phyloP scores from a whole-genome alignment of 2,888 invertebrate species.

The Apeira syringaria region DNA sequence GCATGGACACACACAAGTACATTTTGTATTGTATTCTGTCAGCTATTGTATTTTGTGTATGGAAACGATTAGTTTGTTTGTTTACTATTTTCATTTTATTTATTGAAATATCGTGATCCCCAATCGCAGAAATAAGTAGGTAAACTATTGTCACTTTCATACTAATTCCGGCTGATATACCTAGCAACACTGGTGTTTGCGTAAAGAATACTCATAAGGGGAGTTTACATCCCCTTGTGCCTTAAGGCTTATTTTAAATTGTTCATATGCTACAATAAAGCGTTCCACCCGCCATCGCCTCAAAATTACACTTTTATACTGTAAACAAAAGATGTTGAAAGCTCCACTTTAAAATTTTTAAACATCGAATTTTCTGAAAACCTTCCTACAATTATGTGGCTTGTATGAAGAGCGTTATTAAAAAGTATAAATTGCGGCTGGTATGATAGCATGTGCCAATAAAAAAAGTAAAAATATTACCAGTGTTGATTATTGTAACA shows the following conservation, averaged over 20 bases:
- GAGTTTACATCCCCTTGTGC: neutral
- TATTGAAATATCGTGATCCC: too few species aligned
- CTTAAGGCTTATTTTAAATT: slow-evolving; percentile 9
- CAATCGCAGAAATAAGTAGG: too few species aligned
- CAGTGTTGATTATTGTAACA: slow-evolving; percentile 32
- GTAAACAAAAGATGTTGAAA: slow-evolving; percentile 56
- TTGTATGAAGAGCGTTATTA: neutral
- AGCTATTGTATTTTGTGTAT: too few species aligned
- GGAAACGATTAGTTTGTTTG: too few species aligned
- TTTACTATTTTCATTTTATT: too few species aligned
- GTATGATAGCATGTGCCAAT: neutral
- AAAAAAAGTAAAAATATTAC: slow-evolving; percentile 6
- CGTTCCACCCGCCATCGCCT: slow-evolving; percentile 53
- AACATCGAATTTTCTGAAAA: neutral
- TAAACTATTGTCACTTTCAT: too few species aligned
- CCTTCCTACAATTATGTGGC: neutral
- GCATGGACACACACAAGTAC: too few species aligned
- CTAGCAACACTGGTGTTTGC: neutral
- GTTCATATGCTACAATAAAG: slow-evolving; percentile 56
- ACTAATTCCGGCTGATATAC: too few species aligned
- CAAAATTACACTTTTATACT: slow-evolving; percentile 63
- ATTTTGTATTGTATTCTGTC: too few species aligned
- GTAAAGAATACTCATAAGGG: neutral
- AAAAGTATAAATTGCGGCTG: slow-evolving; percentile 5
- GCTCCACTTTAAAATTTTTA: slow-evolving; percentile 42